Base-by-base conservation (phyloP, 2,888 invertebrate species). In the Drosophila meridionalis region DNA sequence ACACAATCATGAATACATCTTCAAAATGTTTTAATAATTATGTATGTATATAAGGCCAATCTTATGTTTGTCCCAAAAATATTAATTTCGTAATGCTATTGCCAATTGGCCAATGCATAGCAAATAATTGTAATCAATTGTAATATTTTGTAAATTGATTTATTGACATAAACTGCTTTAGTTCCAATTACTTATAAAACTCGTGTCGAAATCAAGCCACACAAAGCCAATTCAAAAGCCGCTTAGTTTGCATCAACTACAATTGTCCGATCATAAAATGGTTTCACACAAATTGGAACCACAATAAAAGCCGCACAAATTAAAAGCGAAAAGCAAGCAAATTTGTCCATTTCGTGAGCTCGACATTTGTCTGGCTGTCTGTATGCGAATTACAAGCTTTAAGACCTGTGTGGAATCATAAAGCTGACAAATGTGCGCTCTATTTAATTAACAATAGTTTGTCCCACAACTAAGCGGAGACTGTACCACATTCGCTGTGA, bases 291-390 rank as follows among this genome's bases (percentile, higher is more conserved):
- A 88, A 68, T 47, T 30, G 20, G 58, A 26, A 12, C 40, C 59
- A 67, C 53, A 81, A 86, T 78, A 84, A 90, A 90, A 78, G 78
- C 56, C 57, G 42, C 58, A 52, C 73, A 81, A 73, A 87, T 83
- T 72, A 83, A 76, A 83, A 70, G 67, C 65, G 14, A 71, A 45
- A 76, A 69, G 63, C 83, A 61, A 86, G 66, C 83, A 60, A 84
- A 90, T 90, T 86, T 72, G 64, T 66, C 56, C 70, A 70, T 61
- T 76, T 63, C 59, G 50, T 4, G 34, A 34, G 34, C 34, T 11
- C 3, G 6, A 6, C 34, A 34, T 14, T 11, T 47, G 12, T 6
- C 8, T 9, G n/a, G 4, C 12, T 28, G 30, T 1, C 8, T 50
- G 50, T 52, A 8, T 63, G 38, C 42, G 73, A 43, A 50, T 40